Evolutionary conservation across 2,888 invertebrate species (phyloP).

Genomic region (Drosophila phalerata): DNA sequence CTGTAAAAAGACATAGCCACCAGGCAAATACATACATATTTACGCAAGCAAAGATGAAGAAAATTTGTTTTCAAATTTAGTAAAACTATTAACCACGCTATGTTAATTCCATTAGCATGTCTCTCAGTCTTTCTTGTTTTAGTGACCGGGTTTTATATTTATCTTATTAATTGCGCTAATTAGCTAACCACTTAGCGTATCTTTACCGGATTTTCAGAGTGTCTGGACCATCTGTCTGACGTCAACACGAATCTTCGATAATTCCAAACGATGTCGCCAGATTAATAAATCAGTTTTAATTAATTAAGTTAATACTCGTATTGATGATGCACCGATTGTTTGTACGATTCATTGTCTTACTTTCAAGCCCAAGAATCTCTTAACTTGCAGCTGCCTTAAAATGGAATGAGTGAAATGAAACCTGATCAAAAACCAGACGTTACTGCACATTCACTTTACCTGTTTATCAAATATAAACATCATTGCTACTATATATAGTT

Average conservation of each 20-base stretch:
- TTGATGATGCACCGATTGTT: slow-evolving; percentile 31
- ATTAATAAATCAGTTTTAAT: slow-evolving; percentile 73
- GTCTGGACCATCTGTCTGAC: slow-evolving; percentile 38
- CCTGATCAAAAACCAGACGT: not conserved
- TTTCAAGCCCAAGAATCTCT: not conserved
- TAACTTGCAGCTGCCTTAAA: too few species aligned
- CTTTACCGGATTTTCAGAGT: slow-evolving; percentile 66
- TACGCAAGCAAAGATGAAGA: slow-evolving; percentile 47
- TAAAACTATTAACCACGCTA: slow-evolving; percentile 78
- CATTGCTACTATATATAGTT: not conserved
- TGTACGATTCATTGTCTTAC: slow-evolving; percentile 9
- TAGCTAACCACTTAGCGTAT: slow-evolving; percentile 75
- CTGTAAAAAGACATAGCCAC: slow-evolving; percentile 5
- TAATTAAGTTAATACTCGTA: slow-evolving; percentile 55
- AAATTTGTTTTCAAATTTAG: slow-evolving; percentile 72
- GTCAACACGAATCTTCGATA: slow-evolving; percentile 42
- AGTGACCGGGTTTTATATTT: slow-evolving; percentile 60
- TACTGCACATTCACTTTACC: not conserved
- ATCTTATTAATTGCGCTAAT: slow-evolving; percentile 76
- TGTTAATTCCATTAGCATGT: slow-evolving; percentile 79
- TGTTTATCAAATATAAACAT: not conserved
- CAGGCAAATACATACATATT: slow-evolving; percentile 17
- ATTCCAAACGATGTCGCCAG: slow-evolving; percentile 56
- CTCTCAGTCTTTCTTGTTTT: slow-evolving; percentile 48
- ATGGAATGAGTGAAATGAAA: not conserved